These are phyloP conservation scores for Tetramorium simillimum DNA, from an alignment of 1,140 invertebrate species.

Conservation along the genomic window DNA sequence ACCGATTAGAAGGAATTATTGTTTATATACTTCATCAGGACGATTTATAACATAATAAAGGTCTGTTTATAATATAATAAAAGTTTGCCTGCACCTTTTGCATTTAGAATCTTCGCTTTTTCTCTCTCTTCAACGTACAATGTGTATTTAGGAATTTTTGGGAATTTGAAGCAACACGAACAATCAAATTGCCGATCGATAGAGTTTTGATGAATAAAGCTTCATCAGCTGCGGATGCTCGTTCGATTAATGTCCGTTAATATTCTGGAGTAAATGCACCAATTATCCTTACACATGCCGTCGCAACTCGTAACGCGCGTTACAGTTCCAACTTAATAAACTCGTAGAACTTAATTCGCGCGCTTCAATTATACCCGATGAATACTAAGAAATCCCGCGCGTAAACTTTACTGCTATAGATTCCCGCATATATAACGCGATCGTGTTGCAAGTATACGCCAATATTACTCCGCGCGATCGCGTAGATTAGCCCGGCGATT, in stretches of 20 bases:
- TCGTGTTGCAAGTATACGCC: conserved; percentile 42
- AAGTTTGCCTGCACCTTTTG: too few relatives aligned
- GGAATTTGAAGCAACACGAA: too few relatives aligned
- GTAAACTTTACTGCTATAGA: conserved; percentile 9
- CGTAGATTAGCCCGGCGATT: conserved; percentile 25
- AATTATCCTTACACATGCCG: neutral
- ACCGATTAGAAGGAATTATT: too few relatives aligned
- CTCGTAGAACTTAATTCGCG: conserved; percentile 12
- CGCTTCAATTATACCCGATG: conserved; percentile 45
- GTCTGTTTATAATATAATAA: too few relatives aligned
- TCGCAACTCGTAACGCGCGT: neutral
- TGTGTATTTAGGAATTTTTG: too few relatives aligned
- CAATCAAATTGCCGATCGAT: neutral
- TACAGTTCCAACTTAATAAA: conserved; percentile 15
- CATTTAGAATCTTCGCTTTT: too few relatives aligned
- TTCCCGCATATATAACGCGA: conserved; percentile 18
- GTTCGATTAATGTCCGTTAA: neutral
- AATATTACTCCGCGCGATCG: conserved; percentile 35
- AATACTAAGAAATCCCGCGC: conserved; percentile 26
- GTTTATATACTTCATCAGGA: too few relatives aligned
- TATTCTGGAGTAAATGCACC: neutral
- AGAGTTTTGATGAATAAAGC: neutral
- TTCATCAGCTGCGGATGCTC: neutral
- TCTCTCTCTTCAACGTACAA: too few relatives aligned
- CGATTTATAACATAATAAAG: too few relatives aligned